phyloP scores from a whole-genome alignment of 2,113 vertebrate species.

The Murina feae region DNA sequence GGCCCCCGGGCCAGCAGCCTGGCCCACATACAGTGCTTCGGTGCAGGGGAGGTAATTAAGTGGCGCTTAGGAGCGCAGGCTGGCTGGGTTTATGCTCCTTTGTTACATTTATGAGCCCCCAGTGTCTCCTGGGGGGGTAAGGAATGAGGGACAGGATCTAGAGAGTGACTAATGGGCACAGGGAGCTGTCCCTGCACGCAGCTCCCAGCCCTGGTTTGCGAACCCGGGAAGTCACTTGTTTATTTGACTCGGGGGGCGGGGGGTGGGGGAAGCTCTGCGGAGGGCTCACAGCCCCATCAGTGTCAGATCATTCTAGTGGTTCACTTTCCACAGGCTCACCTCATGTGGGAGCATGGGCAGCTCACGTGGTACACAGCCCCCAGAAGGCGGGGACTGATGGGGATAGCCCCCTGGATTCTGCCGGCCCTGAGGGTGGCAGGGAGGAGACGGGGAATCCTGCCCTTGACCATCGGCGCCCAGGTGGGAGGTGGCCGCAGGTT shows the following conservation, averaged over 20 bases:
- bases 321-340: background rate
- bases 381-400: background rate
- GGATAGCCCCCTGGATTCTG: background rate
- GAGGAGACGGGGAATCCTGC: background rate
- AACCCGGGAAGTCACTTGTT: background rate
- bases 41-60: background rate
- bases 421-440: background rate
- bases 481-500: background rate
- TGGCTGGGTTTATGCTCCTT: background rate
- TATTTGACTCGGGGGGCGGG: background rate
- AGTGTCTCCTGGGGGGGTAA: conserved; percentile 22
- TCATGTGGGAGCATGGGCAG: background rate
- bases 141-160: conserved; percentile 27
- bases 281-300: background rate
- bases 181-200: background rate
- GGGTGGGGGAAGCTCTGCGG: background rate
- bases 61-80: background rate
- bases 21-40: background rate
- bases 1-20: conserved; percentile 19
- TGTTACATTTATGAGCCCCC: conserved; percentile 13
- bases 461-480: background rate
- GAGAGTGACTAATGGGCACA: background rate
- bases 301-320: background rate
- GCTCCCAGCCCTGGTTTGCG: background rate
- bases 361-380: background rate